These are phyloP conservation scores for Formica selysi DNA, from an alignment of 1,140 invertebrate genomes.

Conservation along the genomic window DNA sequence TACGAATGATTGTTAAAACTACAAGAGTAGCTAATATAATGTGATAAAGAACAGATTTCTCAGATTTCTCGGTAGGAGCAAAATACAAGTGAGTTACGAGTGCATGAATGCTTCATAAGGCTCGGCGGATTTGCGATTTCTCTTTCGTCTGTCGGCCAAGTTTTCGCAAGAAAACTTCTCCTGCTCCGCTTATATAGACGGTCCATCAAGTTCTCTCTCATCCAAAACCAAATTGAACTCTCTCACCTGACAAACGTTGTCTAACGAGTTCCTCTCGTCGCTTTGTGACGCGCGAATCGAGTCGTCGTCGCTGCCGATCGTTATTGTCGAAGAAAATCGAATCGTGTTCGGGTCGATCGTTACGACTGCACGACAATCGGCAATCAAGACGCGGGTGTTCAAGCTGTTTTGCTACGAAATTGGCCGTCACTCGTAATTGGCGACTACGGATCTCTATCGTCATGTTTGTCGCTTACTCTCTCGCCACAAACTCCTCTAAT, in stretches of 20 bases:
- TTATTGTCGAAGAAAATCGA: slow-evolving; percentile 51
- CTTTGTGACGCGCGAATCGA: slow-evolving; percentile 39
- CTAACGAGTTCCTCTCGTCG: slow-evolving; percentile 48
- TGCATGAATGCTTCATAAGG: slow-evolving; percentile 42
- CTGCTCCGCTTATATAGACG: slow-evolving; percentile 5
- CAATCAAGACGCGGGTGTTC: slow-evolving; percentile 44
- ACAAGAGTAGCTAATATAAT: not conserved
- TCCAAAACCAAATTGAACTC: slow-evolving; percentile 13
- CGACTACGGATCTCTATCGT: slow-evolving; percentile 7
- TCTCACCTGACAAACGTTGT: slow-evolving; percentile 42
- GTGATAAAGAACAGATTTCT: not conserved
- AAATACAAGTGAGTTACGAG: slow-evolving; percentile 19
- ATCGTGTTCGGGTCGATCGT: slow-evolving; percentile 40
- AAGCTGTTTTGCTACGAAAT: slow-evolving; percentile 21
- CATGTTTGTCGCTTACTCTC: not conserved
- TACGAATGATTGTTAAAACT: not conserved
- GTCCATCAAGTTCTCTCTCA: slow-evolving; percentile 28
- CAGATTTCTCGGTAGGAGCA: not conserved
- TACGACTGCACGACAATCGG: slow-evolving; percentile 45
- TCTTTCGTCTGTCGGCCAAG: slow-evolving; percentile 24
- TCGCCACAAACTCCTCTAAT: slow-evolving; percentile 25
- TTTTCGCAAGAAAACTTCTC: slow-evolving; percentile 50
- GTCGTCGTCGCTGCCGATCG: not conserved
- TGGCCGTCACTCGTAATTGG: slow-evolving; percentile 28
- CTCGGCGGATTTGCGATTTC: slow-evolving; percentile 14